These are phyloP conservation scores for Alentia gelatinosa DNA, from an alignment of 2,888 invertebrate genomes.

Conservation along the genomic window DNA sequence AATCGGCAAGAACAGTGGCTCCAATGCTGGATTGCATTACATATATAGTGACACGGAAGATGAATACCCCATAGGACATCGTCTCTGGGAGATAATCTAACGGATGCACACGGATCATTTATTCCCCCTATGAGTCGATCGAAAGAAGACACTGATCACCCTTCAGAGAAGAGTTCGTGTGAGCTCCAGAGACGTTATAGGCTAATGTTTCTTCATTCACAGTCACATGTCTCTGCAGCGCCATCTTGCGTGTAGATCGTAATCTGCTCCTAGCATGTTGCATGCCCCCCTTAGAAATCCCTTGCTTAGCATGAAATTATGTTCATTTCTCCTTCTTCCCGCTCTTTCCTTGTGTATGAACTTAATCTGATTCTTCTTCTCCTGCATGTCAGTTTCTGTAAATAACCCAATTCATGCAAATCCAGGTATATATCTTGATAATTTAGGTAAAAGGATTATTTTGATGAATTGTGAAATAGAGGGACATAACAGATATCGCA, in stretches of 20 bases:
- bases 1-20: too few species aligned
- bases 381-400: background rate
- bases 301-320: background rate
- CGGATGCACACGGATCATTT: too few species aligned
- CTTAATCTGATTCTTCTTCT: background rate
- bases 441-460: background rate
- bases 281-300: background rate
- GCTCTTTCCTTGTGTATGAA: background rate
- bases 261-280: background rate
- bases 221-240: background rate
- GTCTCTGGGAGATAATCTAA: too few species aligned
- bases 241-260: background rate
- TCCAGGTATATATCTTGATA: constrained; percentile 7
- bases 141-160: background rate
- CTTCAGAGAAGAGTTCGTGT: background rate
- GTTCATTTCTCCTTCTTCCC: background rate
- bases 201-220: background rate
- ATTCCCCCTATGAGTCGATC: too few species aligned
- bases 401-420: constrained; percentile 10
- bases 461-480: background rate
- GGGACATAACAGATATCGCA: background rate
- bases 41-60: too few species aligned
- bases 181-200: background rate
- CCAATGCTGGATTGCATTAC: too few species aligned
- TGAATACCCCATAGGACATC: too few species aligned